Base-by-base conservation (phyloP, 2,888 invertebrate genomes). In the Ochropacha duplaris region DNA sequence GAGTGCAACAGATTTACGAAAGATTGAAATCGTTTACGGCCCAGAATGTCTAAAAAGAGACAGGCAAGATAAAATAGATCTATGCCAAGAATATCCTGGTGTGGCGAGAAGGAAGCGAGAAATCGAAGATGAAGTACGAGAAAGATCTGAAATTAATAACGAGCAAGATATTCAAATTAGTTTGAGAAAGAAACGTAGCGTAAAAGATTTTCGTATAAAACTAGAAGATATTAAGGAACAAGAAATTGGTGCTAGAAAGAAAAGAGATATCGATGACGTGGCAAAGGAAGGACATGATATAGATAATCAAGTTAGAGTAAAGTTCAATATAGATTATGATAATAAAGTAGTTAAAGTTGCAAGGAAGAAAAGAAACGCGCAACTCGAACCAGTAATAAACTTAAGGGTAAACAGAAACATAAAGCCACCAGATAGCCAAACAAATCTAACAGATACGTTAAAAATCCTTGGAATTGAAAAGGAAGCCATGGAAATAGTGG, bases 341-440 rank as follows among this genome's bases (percentile, higher is more conserved):
- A n/a, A 16, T 16, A 2, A 44, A 44, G 19, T 19, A 9, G 19
- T 2, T 2, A 51, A 1, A 11, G 4, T 26, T 24, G 4, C 16
- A 22, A 31, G 14, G 5, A 62, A 54, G 22, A 81, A 76, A 49
- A 61, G 76, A 56, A 65, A 74, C 1, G 1, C 66, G 0, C 4
- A 28, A 52, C 16, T 8, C 0, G 62, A 65, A 22, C 34, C 55
- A 1, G 58, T 54, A 5, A 63, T 68, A 44, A 89, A 78, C 58
- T 65, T 91, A 26, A 71, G 91, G 57, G 84, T 89, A 0, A 92
- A 91, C 49, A 79, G 82, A 0, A 72, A 88, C 5, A 90, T 86
- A 0, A 84, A 87, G 1, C 87, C 90, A 0, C 77, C 83, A 0
- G 61, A 64, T 14, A 22, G 16, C 6, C 16, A 54, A 12, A 58